Evolutionary conservation across 2,888 invertebrate species (phyloP).

Genomic region (Beris chalybata): DNA sequence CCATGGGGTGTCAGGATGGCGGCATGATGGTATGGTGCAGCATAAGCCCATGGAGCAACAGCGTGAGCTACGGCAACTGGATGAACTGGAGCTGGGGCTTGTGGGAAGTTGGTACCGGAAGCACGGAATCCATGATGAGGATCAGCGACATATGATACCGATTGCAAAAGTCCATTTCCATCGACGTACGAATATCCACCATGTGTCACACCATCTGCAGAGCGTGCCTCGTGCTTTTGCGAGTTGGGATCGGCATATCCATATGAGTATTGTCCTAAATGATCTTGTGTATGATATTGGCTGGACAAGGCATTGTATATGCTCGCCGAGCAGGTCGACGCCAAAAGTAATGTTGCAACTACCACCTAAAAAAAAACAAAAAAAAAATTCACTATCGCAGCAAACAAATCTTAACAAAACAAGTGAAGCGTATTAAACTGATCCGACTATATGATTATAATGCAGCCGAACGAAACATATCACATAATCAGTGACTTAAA

Average conservation of each 20-base stretch:
- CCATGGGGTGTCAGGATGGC: conserved; percentile 49
- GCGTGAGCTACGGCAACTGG: conserved; percentile 41
- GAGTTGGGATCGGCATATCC: conserved; percentile 68
- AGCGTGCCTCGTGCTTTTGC: conserved; percentile 65
- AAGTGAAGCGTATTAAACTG: not conserved
- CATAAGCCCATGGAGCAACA: conserved; percentile 49
- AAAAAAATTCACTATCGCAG: not conserved
- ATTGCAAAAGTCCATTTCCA: conserved; percentile 66
- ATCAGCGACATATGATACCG: conserved; percentile 67
- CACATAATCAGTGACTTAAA: conserved; percentile 1
- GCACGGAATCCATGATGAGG: conserved; percentile 66
- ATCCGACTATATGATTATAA: too few relatives aligned
- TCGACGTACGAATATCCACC: conserved; percentile 73
- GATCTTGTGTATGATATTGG: conserved; percentile 65
- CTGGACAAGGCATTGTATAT: conserved; percentile 56
- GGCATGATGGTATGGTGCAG: conserved; percentile 44
- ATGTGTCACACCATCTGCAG: conserved; percentile 64
- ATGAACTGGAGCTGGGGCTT: conserved; percentile 57
- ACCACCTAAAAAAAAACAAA: conserved; percentile 46
- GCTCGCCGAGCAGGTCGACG: conserved; percentile 52
- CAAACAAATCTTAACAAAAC: not conserved
- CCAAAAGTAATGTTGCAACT: conserved; percentile 49
- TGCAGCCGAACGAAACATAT: not conserved
- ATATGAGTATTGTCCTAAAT: conserved; percentile 62
- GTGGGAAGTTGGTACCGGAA: conserved; percentile 66